Base-by-base conservation (phyloP, 2,797 vertebrate species). In the Chelon labrosus region DNA sequence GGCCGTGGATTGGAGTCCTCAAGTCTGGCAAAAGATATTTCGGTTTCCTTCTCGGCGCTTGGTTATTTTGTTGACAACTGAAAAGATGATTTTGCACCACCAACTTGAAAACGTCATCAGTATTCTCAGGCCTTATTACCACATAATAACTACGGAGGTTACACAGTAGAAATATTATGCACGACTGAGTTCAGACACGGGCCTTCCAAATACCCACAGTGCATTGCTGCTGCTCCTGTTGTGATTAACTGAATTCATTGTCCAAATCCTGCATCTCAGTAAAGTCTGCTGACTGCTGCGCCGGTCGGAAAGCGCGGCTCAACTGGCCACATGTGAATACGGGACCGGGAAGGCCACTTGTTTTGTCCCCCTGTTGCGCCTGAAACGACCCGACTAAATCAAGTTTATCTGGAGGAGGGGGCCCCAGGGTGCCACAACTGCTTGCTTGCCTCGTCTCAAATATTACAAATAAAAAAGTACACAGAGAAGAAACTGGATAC, bases 241-340 rank as follows among this genome's bases (percentile, higher is more conserved):
- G 52, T 35, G 52, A 84, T 74, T 46, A 76, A 72, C 66, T 58
- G 63, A 71, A 80, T 53, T 73, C 54, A 73, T 41, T 75, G 63
- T 77, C 59, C 11, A 58, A 74, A 74, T 56, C 44, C 56, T 39
- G 44, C 49, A 25, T 9, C 54, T 63, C 63, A 3, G 75, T 63
- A 35, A 60, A 50, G 66, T 66, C 46, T 31, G 25, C 57, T 49
- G 61, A 72, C 60, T 53, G 37, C 78, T 57, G 47, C 55, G 72
- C 53, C 68, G 49, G 35, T 61, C 41, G 7, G 49, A 73, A 59
- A 57, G 60, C n/a, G 37, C 2, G 12, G 52, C 71, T 82, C 64
- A 62, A 51, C 56, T 64, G 57, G 55, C 65, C 64, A 39, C 63
- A 39, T 65, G 70, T 59, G 79, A 75, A 77, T 63, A 59, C 41